These are phyloP conservation scores for Phalanger gymnotis DNA, from an alignment of 2,797 vertebrate species.

Conservation along the genomic window DNA sequence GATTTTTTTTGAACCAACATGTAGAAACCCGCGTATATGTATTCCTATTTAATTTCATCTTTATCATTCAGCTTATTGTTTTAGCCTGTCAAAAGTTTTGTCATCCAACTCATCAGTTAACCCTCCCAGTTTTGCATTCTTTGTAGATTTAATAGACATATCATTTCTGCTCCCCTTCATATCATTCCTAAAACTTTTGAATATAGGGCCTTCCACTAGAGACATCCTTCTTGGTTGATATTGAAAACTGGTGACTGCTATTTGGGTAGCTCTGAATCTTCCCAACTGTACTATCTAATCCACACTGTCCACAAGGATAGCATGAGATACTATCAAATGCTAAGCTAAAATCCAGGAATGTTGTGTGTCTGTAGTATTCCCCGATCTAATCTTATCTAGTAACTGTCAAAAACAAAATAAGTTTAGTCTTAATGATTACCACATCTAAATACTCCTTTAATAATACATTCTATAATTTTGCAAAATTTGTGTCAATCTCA, in stretches of 20 bases:
- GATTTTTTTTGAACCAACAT: neutral
- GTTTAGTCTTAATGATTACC: neutral
- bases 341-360: neutral
- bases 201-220: no score
- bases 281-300: neutral
- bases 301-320: neutral
- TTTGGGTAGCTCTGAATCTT: no score
- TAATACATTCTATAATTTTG: neutral
- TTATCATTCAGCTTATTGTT: no score
- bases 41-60: neutral
- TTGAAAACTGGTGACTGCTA: no score
- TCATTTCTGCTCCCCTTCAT: no score
- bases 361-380: neutral
- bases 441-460: neutral
- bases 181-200: no score
- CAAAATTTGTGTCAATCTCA: neutral
- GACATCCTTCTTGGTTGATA: no score
- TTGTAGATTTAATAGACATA: no score
- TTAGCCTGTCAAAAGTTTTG: no score
- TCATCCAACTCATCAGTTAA: no score
- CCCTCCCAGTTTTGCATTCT: no score
- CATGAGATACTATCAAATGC: neutral
- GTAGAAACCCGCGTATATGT: neutral
- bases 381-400: neutral
- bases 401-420: neutral